Evolutionary conservation across 1,140 invertebrate genomes (phyloP), one percentile per base, ranked within the genome.

Genomic region (Drosophila saltans): DNA sequence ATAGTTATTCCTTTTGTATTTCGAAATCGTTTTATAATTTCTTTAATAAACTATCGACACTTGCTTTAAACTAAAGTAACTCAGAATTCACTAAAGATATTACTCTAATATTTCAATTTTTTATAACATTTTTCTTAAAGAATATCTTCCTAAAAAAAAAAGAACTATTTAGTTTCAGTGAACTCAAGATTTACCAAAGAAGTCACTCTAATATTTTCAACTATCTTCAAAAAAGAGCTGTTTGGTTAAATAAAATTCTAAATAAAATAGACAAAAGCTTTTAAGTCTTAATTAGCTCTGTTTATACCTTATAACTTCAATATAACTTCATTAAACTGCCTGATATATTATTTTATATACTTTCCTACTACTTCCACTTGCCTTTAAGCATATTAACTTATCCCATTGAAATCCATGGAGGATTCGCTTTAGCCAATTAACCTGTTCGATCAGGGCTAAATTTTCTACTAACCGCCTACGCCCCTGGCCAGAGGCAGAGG

Each of bases 401-500:
- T 11, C 10, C 5, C 28, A 28, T 56, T n/a, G 26, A 8, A 52
- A 2, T 16, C 39, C 33, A 36, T 8, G 21, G 2, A 45, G 16
- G 16, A n/a, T 48, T 40, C 65, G 8, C 11, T 48, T 69, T 8
- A 11, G 1, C 26, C 16, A 16, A 10, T 24, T 1, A 39, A 7
- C 21, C 21, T 41, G 2, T 66, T 30, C 9, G n/a, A 24, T 7
- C 36, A 2, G 33, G 33, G 33, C 33, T 36, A 6, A 36, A 36
- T 36, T 6, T 7, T 36, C 33, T 36, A 36, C 6, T 36, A 36
- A 6, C 3, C 61, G 24, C 41, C 77, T 70, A 77, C 76, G 72
- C 66, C 75, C 16, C 80, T 75, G 66, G 2, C 58, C 6, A 10
- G 28, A n/a, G 26, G 61, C 67, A 10, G 28, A n/a, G 26, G 61